phyloP scores from a whole-genome alignment of 2,888 invertebrate genomes.

The Harpalus rufipes region DNA sequence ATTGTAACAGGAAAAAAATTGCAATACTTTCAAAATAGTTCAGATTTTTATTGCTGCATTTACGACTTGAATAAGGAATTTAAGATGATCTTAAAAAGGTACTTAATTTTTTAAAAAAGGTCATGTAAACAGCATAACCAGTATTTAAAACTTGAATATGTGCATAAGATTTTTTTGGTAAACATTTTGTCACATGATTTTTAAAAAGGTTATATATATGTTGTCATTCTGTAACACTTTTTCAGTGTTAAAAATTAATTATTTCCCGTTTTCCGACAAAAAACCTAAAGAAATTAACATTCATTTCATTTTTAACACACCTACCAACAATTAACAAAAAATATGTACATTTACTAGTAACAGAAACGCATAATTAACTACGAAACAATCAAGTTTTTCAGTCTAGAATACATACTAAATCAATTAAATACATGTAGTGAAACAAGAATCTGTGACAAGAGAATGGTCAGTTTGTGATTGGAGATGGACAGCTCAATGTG shows the following conservation, averaged over 20 bases:
- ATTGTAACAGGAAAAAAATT: slow-evolving; percentile 34
- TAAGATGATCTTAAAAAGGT: slow-evolving; percentile 10
- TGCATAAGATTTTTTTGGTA: background rate
- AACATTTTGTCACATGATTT: background rate
- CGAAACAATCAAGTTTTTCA: slow-evolving; percentile 17
- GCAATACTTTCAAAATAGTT: slow-evolving; percentile 6
- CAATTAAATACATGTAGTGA: slow-evolving; percentile 23
- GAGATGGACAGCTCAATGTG: slow-evolving; percentile 14
- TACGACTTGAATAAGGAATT: slow-evolving; percentile 25
- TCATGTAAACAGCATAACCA: slow-evolving; percentile 1
- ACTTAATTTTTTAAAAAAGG: slow-evolving; percentile 16
- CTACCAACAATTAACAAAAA: slow-evolving; percentile 13
- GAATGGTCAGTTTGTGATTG: background rate
- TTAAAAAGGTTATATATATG: background rate
- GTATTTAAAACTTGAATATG: background rate
- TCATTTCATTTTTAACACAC: slow-evolving; percentile 35
- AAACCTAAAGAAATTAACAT: slow-evolving; percentile 24
- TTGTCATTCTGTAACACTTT: background rate
- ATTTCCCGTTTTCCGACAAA: slow-evolving; percentile 31
- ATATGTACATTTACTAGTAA: slow-evolving; percentile 9
- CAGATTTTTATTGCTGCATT: slow-evolving; percentile 14
- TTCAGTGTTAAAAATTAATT: background rate
- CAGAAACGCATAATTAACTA: slow-evolving; percentile 19
- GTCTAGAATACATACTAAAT: slow-evolving; percentile 31
- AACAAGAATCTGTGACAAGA: slow-evolving; percentile 39